Evolutionary conservation across 1,140 invertebrate genomes (phyloP).

Genomic region (Drosophila tropicalis): DNA sequence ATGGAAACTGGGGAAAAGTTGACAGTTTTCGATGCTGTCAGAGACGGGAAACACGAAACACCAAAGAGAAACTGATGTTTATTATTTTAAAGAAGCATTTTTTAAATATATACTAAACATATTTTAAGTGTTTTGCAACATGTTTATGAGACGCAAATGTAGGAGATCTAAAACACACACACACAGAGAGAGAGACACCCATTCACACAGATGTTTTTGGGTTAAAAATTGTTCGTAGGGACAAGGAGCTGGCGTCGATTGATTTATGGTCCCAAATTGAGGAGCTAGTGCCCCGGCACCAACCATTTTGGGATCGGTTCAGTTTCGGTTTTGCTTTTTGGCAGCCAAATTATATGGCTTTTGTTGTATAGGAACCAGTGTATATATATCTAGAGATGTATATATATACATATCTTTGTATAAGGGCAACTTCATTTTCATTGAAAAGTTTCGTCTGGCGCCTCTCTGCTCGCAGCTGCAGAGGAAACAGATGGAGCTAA

Average conservation of each 20-base stretch:
- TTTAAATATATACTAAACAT: constrained; percentile 36
- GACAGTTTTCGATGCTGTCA: constrained; percentile 44
- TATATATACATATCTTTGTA: constrained; percentile 5
- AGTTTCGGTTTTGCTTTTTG: constrained; percentile 17
- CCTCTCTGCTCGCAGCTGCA: constrained; percentile 49
- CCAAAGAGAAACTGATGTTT: constrained; percentile 45
- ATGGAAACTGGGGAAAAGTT: constrained; percentile 26
- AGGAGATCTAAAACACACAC: constrained; percentile 33
- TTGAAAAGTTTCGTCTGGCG: constrained; percentile 37
- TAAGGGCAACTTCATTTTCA: constrained; percentile 57
- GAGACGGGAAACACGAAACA: neutral
- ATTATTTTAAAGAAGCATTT: constrained; percentile 31
- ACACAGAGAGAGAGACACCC: constrained; percentile 15
- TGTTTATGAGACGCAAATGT: constrained; percentile 63
- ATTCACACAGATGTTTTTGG: constrained; percentile 31
- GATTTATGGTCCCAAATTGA: constrained; percentile 78
- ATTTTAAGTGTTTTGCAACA: constrained; percentile 71
- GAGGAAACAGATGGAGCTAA: constrained; percentile 75
- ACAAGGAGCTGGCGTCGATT: constrained; percentile 57
- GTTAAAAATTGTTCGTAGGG: constrained; percentile 47
- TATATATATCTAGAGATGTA: constrained; percentile 3
- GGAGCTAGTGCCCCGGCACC: constrained; percentile 44
- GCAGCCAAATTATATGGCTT: constrained; percentile 30
- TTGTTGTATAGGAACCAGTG: constrained; percentile 30
- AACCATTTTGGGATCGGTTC: constrained; percentile 11